Evolutionary conservation across 2,113 vertebrate genomes (phyloP).

Genomic region (Pteruthius melanotis): DNA sequence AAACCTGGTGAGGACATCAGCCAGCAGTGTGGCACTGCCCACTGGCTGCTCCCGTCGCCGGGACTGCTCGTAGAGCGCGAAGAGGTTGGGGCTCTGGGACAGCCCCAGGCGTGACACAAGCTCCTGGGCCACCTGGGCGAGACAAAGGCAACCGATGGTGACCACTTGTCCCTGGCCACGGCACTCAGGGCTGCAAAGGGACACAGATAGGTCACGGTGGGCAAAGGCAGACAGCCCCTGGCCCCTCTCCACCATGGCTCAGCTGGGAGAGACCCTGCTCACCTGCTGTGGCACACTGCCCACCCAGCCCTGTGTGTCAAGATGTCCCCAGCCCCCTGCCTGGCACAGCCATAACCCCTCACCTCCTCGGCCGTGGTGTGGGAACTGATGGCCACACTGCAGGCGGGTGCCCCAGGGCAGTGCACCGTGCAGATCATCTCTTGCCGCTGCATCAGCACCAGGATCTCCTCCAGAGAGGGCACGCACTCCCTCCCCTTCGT

Average conservation of each 20-base stretch:
- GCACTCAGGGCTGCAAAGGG: constrained; percentile 50
- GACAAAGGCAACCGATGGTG: constrained; percentile 41
- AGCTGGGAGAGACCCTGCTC: not conserved
- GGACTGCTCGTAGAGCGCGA: constrained; percentile 89
- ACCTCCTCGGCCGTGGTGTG: constrained; percentile 95
- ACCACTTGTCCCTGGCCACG: not conserved
- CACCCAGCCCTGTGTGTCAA: accelerated
- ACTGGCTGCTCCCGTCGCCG: constrained; percentile 83
- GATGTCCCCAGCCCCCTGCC: not conserved
- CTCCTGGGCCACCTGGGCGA: constrained; percentile 83
- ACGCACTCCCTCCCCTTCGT: constrained; percentile 87
- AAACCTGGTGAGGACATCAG: constrained; percentile 93
- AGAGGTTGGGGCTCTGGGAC: constrained; percentile 86
- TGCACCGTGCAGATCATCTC: constrained; percentile 87
- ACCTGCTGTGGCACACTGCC: not conserved
- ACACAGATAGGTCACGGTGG: not conserved
- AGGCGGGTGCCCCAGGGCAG: constrained; percentile 84
- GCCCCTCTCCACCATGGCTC: not conserved
- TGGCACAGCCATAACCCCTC: accelerated
- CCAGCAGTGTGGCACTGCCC: constrained; percentile 82
- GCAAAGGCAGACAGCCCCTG: not conserved
- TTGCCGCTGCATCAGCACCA: constrained; percentile 84
- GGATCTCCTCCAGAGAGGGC: constrained; percentile 93
- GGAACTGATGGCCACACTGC: constrained; percentile 88
- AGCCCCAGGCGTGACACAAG: constrained; percentile 87